Conservation (phyloP, 2,113 vertebrate species). For the Mesocricetus auratus region DNA sequence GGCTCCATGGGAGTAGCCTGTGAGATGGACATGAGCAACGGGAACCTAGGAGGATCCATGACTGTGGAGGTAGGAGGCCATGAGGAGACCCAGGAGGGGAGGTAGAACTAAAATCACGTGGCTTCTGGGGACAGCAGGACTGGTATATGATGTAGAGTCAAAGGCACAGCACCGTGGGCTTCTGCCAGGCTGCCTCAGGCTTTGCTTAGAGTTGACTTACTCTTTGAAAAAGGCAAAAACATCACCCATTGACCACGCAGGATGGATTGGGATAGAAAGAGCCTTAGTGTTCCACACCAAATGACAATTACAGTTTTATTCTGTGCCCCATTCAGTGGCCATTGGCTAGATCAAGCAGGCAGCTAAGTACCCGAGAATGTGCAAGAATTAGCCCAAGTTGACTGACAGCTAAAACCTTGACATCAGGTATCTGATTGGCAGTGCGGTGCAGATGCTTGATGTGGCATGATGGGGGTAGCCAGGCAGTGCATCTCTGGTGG, state of each 20-base stretch:
- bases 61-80: background rate
- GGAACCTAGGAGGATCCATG: fast-evolving
- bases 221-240: background rate
- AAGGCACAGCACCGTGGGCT: background rate
- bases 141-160: fast-evolving
- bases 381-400: too few species aligned
- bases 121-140: background rate
- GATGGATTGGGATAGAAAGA: fast-evolving
- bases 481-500: background rate
- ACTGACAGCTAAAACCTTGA: background rate
- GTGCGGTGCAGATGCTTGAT: background rate
- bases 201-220: background rate
- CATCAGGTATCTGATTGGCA: background rate
- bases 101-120: background rate
- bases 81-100: too few species aligned
- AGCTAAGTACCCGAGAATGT: background rate
- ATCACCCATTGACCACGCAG: too few species aligned
- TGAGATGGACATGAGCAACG: background rate
- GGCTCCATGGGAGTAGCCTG: background rate
- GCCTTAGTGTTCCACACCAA: fast-evolving
- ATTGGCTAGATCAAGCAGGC: background rate
- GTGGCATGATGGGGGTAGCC: fast-evolving
- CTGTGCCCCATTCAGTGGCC: fast-evolving
- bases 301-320: background rate
- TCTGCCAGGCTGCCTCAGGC: background rate